Percentiles rank a stretch among this genome's conserved stretches.
These are phyloP conservation scores for Drosophila sproati DNA, from an alignment of 1,140 invertebrate genomes.

Conservation along the genomic window DNA sequence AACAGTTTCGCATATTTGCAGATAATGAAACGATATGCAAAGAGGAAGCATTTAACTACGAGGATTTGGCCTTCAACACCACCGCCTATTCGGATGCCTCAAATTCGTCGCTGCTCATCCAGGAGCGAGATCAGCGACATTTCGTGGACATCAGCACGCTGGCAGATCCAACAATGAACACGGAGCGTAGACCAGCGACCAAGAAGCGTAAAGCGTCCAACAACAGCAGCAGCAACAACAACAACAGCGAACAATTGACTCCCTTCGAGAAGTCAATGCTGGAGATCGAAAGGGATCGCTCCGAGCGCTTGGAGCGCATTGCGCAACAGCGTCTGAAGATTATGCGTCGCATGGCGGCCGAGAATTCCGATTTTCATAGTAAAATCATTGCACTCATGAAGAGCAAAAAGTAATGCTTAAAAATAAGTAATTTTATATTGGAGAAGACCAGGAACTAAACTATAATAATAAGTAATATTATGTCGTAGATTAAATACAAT, in stretches of 20 bases:
- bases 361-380: conserved; percentile 11
- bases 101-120: neutral
- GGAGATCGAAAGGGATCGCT: conserved; percentile 3
- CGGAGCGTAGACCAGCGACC: neutral
- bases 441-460: too few species aligned
- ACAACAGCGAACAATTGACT: neutral
- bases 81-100: neutral
- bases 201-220: too few species aligned
- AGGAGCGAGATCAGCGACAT: too few species aligned
- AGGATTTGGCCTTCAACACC: neutral
- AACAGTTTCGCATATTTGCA: too few species aligned
- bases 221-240: too few species aligned
- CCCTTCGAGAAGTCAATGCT: conserved; percentile 3
- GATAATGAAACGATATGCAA: neutral
- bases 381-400: neutral
- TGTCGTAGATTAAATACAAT: too few species aligned
- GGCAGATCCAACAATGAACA: too few species aligned
- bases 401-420: neutral
- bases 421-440: too few species aligned
- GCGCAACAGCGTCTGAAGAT: neutral
- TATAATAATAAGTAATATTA: too few species aligned
- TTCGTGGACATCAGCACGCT: too few species aligned
- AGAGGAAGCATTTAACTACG: neutral
- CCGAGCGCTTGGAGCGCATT: neutral
- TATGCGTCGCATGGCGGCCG: conserved; percentile 1